These are phyloP conservation scores for Watsonalla cultraria DNA, from an alignment of 2,888 invertebrate genomes.

Conservation along the genomic window DNA sequence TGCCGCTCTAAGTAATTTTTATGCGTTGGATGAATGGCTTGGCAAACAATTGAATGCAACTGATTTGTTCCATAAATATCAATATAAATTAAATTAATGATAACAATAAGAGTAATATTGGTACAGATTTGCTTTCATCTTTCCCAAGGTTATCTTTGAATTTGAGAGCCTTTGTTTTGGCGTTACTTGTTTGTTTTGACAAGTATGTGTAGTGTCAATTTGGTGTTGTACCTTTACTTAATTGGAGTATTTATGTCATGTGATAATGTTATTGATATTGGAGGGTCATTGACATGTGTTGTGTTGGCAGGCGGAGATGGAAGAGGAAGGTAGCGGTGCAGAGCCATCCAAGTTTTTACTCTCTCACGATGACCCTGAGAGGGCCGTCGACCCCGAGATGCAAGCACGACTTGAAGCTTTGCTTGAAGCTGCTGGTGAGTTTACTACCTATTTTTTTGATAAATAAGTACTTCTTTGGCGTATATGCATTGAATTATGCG, in stretches of 20 bases:
- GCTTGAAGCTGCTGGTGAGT: constrained; percentile 91
- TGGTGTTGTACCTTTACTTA: background rate
- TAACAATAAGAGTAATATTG: background rate
- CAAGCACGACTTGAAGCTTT: constrained; percentile 95
- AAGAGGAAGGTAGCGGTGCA: constrained; percentile 67
- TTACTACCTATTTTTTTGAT: background rate
- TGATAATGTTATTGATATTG: constrained; percentile 3
- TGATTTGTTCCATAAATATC: background rate
- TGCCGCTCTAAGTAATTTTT: too few relatives aligned
- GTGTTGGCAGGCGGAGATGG: constrained; percentile 69
- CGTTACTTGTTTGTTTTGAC: background rate
- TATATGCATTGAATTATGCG: background rate
- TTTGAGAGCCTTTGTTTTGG: background rate
- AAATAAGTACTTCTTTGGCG: background rate
- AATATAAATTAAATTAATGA: background rate
- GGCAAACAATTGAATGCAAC: background rate
- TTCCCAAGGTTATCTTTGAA: background rate
- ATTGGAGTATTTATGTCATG: background rate
- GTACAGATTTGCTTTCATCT: background rate
- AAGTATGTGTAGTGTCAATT: background rate
- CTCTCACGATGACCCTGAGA: constrained; percentile 80
- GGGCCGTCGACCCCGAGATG: constrained; percentile 89
- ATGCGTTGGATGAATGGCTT: background rate
- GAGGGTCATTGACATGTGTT: constrained; percentile 6
- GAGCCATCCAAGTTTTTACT: constrained; percentile 74